Percentiles rank a stretch among this genome's conserved stretches.
These are phyloP conservation scores for Onychomys leucogaster DNA, from an alignment of 2,797 vertebrate species.

Conservation along the genomic window DNA sequence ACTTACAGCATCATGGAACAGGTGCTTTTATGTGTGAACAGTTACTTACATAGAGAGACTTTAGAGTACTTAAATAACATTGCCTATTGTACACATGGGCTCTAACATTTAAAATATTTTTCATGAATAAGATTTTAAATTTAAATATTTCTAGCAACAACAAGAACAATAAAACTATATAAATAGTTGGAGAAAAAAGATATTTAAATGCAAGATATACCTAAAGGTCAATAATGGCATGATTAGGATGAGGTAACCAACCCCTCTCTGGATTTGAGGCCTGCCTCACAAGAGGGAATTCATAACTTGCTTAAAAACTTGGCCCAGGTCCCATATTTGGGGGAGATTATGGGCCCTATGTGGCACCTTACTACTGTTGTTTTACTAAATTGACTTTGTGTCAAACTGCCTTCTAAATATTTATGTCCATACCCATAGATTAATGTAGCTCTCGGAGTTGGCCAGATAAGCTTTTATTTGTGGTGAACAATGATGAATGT, in stretches of 20 bases:
- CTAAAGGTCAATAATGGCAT: background rate
- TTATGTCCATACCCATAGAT: background rate
- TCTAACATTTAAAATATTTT: conserved; percentile 13
- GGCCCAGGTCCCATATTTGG: background rate
- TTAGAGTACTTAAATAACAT: conserved; percentile 12
- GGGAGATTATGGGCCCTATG: too few relatives aligned
- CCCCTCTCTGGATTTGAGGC: background rate
- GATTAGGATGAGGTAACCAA: background rate
- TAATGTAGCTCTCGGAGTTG: background rate
- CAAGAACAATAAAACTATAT: background rate
- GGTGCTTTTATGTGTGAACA: conserved; percentile 8
- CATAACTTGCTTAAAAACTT: background rate
- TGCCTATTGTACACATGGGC: background rate
- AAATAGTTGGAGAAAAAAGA: background rate
- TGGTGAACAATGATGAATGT: background rate
- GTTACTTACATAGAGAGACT: background rate
- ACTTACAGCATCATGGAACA: background rate
- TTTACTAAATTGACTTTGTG: background rate
- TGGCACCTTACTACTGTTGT: background rate
- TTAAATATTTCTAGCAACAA: background rate
- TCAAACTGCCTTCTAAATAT: background rate
- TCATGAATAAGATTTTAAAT: background rate
- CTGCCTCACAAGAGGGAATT: background rate
- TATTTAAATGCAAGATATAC: background rate
- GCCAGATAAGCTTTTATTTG: background rate